Base-by-base conservation (phyloP, 2,797 vertebrate species). In the Lacerta viridis region DNA sequence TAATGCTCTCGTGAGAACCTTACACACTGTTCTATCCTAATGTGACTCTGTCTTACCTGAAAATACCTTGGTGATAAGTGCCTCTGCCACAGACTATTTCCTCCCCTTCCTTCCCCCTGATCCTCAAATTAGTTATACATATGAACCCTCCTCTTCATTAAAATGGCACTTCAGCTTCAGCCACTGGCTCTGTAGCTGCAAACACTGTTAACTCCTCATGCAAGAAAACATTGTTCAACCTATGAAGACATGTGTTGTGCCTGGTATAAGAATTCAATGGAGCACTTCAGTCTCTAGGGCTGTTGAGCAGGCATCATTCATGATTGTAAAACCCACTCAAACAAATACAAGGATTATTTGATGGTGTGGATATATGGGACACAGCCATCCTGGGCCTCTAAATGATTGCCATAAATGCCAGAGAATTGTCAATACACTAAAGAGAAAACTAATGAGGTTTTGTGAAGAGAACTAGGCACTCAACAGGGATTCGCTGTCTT, bases 311-410 rank as follows among this genome's bases (percentile, higher is more conserved):
- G 68, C 68, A 74, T 55, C 68, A 66, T 55, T 79, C 69, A 79
- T 71, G 66, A 85, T 68, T 61, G 39, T 80, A 84, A 87, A 81
- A 80, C 27, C 61, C 76, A 87, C 71, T 90, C 59, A 85, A 77
- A 85, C 82, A 90, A 81, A 87, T 87, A 68, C 78, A 80, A 61
- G 29, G 43, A 85, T 69, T 84, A 81, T 84, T 88, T 88, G 82
- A 68, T 84, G 85, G 59, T 85, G 61, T 89, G 79, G 61, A 68
- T 82, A 85, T 86, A 68, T 86, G 88, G 88, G 84, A 20, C 83
- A 89, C 43, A 81, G n/a, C 17, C 46, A 8, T 76, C 71, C 77
- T 43, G 43, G n/a, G 59, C n/a, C 43, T 85, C 77, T 69, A 84
- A 84, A 68, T 77, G 77, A 90, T 88, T 50, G 41, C 72, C 82